A percentile compares a stretch with the other conserved stretches of the same genome.
Evolutionary conservation across 2,888 invertebrate species (phyloP).

Genomic region (Hipparchia semele): DNA sequence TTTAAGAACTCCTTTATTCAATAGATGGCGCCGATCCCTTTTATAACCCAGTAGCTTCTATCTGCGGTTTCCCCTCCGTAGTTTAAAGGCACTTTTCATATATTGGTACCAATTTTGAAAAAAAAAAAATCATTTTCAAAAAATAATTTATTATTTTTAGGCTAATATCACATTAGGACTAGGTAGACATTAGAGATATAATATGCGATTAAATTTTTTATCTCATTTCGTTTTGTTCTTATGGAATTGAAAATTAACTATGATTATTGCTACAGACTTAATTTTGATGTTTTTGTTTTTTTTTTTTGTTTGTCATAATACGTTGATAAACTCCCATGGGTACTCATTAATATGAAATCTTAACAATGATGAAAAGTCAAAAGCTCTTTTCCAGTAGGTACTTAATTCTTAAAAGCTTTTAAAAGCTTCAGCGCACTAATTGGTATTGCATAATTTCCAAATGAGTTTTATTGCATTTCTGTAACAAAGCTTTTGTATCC

Average conservation of each 20-base stretch:
- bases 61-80: not conserved
- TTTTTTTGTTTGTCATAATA: too few species aligned
- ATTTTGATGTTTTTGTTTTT: too few species aligned
- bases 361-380: not conserved
- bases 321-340: not conserved
- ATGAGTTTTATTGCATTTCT: constrained; percentile 2
- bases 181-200: too few species aligned
- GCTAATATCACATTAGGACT: too few species aligned
- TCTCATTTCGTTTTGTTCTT: too few species aligned
- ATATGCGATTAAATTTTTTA: too few species aligned
- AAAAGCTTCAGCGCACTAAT: not conserved
- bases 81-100: too few species aligned
- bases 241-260: too few species aligned
- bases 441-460: not conserved
- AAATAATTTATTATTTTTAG: too few species aligned
- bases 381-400: not conserved
- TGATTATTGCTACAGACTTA: too few species aligned
- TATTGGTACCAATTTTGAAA: too few species aligned
- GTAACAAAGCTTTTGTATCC: not conserved
- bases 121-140: too few species aligned
- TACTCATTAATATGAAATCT: not conserved
- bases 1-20: not conserved
- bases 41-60: not conserved
- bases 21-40: constrained; percentile 52
- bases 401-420: not conserved